Evolutionary conservation across 2,888 invertebrate genomes (phyloP).

Genomic region (Hermaeophaga mercurialis): DNA sequence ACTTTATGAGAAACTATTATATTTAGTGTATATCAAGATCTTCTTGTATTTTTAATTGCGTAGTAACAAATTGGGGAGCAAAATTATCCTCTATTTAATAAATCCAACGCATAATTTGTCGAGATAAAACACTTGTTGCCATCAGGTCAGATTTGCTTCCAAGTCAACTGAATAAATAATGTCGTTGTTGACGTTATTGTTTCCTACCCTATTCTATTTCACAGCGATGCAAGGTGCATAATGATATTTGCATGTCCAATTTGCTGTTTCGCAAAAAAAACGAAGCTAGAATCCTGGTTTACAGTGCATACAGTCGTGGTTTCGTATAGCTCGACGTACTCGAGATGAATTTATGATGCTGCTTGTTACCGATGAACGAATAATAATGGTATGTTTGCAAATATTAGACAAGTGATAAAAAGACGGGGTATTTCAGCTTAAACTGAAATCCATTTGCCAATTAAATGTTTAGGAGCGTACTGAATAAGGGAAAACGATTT

Average conservation of each 20-base stretch:
- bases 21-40: no score
- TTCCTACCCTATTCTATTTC: constrained; percentile 22
- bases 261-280: constrained; percentile 15
- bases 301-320: constrained; percentile 3
- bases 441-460: no score
- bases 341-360: constrained; percentile 13
- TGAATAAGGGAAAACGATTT: no score
- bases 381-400: neutral
- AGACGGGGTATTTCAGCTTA: no score
- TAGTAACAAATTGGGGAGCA: neutral
- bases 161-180: constrained; percentile 34
- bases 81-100: constrained; percentile 18
- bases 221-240: constrained; percentile 21
- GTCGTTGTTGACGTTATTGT: constrained; percentile 27
- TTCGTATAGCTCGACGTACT: constrained; percentile 5
- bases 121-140: constrained; percentile 42
- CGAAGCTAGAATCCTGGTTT: constrained; percentile 6
- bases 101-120: constrained; percentile 38
- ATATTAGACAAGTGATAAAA: no score
- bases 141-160: constrained; percentile 40
- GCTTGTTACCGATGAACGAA: neutral
- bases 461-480: no score
- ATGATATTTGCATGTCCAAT: constrained; percentile 31
- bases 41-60: no score
- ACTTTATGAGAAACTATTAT: no score